A percentile compares a stretch with the other conserved stretches of the same genome.
Conservation (phyloP, 2,797 vertebrate species). For the Enoplosus armatus region DNA sequence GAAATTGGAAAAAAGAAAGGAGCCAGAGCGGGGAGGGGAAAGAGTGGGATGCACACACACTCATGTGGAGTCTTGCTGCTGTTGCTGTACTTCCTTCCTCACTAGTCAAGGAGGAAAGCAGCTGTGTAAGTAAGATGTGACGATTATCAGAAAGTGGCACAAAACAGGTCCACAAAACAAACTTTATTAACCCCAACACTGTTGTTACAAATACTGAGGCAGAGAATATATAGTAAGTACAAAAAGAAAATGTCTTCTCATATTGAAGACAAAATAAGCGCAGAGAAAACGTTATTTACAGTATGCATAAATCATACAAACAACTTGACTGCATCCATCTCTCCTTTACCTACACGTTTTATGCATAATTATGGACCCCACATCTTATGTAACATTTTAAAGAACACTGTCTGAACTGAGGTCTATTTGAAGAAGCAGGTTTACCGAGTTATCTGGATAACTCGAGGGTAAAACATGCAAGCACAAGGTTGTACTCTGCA, state of each 20-base stretch:
- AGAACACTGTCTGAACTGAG: neutral
- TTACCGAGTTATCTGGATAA: neutral
- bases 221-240: conserved; percentile 61
- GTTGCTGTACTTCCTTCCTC: conserved; percentile 20
- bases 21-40: conserved; percentile 41
- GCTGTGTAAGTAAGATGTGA: conserved; percentile 3
- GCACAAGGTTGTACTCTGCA: neutral
- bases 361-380: conserved; percentile 14
- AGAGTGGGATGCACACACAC: conserved; percentile 23
- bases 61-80: neutral
- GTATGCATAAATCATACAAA: conserved; percentile 31
- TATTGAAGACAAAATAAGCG: conserved; percentile 50
- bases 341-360: conserved; percentile 6
- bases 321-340: conserved; percentile 7
- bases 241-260: conserved; percentile 56
- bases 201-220: conserved; percentile 57
- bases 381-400: conserved; percentile 5
- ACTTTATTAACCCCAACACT: conserved; percentile 68
- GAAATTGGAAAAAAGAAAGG: conserved; percentile 62
- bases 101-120: conserved; percentile 22
- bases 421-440: conserved; percentile 4
- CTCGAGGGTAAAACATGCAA: neutral
- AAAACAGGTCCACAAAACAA: conserved; percentile 54
- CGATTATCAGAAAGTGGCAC: conserved; percentile 9
- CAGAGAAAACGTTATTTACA: conserved; percentile 69